These are phyloP conservation scores for Malacoctenus gilli DNA, from an alignment of 2,797 vertebrate species.

Conservation along the genomic window DNA sequence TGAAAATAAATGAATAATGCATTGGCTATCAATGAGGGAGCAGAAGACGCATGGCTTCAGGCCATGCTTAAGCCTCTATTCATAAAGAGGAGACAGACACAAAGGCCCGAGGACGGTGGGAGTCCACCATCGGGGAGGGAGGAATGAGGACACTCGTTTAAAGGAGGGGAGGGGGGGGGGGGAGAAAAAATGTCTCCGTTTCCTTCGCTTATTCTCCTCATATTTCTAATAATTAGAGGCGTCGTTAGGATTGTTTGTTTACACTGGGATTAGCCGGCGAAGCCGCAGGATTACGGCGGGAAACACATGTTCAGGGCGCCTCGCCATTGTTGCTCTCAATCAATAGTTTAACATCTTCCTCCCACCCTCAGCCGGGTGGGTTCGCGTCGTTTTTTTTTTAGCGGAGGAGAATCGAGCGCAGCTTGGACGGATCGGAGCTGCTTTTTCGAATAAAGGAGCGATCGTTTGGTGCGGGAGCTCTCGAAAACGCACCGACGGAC, in stretches of 20 bases:
- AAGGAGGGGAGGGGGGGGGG: no score
- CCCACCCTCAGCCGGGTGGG: conserved; percentile 16
- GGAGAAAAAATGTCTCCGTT: conserved; percentile 48
- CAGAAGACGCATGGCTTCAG: conserved; percentile 79
- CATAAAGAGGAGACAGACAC: conserved; percentile 81
- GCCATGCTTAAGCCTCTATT: conserved; percentile 83
- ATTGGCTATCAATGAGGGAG: conserved; percentile 83
- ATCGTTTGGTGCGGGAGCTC: no score
- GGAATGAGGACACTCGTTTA: conserved; percentile 73
- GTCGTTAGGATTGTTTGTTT: conserved; percentile 52
- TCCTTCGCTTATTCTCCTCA: neutral
- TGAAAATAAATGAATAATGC: conserved; percentile 85
- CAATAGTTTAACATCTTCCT: conserved; percentile 44
- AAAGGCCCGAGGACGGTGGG: conserved; percentile 80
- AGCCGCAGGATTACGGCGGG: conserved; percentile 51
- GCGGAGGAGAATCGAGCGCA: no score
- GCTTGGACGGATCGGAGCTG: no score
- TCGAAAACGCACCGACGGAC: conserved; percentile 21
- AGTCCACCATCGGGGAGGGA: conserved; percentile 74
- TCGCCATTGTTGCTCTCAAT: conserved; percentile 48
- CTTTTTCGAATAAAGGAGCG: no score
- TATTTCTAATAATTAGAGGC: conserved; percentile 61
- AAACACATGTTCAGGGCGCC: conserved; percentile 46
- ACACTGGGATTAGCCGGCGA: conserved; percentile 52
- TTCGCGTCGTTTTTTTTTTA: conserved; percentile 19